A percentile compares a stretch with the other conserved stretches of the same genome.
Evolutionary conservation across 2,797 vertebrate species (phyloP).

Genomic region (Sebastiscus albofasciatus): DNA sequence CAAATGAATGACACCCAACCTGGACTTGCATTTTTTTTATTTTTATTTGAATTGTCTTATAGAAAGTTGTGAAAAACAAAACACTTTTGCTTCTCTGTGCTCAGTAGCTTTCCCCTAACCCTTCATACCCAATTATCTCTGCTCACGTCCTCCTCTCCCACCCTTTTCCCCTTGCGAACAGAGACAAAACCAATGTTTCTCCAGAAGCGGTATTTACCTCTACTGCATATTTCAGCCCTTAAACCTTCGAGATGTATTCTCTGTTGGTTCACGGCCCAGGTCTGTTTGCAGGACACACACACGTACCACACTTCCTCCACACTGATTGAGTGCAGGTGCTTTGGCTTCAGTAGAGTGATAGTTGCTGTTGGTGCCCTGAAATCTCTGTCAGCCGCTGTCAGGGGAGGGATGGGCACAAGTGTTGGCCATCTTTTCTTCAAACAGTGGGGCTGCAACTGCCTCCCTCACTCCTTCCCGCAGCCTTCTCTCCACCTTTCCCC

Average conservation of each 20-base stretch:
- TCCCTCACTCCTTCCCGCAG: constrained; percentile 9
- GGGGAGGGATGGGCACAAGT: constrained; percentile 37
- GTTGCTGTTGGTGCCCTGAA: constrained; percentile 54
- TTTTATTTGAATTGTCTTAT: constrained; percentile 13
- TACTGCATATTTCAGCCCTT: constrained; percentile 41
- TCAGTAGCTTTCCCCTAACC: constrained; percentile 1
- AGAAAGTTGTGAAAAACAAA: constrained; percentile 25
- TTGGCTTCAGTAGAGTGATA: constrained; percentile 52
- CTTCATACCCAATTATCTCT: constrained; percentile 40
- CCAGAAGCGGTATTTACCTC: constrained; percentile 46
- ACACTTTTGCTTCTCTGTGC: constrained; percentile 1
- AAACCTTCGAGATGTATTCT: constrained; percentile 59
- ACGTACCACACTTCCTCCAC: constrained; percentile 34
- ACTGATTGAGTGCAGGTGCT: constrained; percentile 64
- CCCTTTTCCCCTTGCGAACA: neutral
- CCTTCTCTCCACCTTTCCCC: constrained; percentile 4
- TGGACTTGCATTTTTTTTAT: neutral
- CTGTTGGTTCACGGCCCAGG: constrained; percentile 23
- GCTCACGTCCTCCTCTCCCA: constrained; percentile 11
- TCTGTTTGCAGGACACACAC: constrained; percentile 32
- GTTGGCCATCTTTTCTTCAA: constrained; percentile 63
- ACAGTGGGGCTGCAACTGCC: constrained; percentile 29
- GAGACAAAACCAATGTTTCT: constrained; percentile 60
- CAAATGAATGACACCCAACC: neutral
- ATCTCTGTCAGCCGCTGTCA: constrained; percentile 58